phyloP scores from a whole-genome alignment of 2,113 vertebrate species.

The Potamarius usumacintae region DNA sequence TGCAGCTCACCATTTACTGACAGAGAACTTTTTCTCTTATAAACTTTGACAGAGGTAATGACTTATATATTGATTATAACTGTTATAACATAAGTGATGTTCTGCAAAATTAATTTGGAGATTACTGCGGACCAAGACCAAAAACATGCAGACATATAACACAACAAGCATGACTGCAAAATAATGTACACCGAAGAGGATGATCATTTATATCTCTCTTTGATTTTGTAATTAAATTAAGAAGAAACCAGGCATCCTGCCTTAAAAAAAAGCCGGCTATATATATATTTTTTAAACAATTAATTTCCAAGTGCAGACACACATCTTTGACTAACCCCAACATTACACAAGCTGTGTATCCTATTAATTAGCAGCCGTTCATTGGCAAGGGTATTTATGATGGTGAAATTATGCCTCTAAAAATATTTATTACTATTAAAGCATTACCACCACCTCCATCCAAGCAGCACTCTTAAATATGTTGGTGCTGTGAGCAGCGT shows the following conservation, averaged over 20 bases:
- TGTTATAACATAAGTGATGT: neutral
- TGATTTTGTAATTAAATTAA: neutral
- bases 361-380: constrained; percentile 15
- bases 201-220: neutral
- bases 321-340: neutral
- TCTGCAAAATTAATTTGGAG: neutral
- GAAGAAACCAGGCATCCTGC: neutral
- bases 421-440: constrained; percentile 27
- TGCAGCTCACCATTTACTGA: too few species aligned
- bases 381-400: neutral
- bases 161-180: neutral
- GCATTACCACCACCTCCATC: neutral
- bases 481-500: neutral
- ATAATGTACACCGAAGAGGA: neutral
- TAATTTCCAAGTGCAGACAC: neutral
- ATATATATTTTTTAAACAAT: neutral
- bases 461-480: neutral
- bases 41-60: neutral
- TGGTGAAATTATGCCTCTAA: constrained; percentile 5
- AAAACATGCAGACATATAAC: neutral
- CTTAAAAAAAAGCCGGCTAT: neutral
- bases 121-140: neutral
- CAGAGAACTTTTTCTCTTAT: neutral
- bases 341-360: neutral
- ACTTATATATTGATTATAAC: neutral